Percentiles rank a stretch among this genome's conserved stretches.
phyloP scores from a whole-genome alignment of 1,140 invertebrate genomes.

The Caenorhabditis elegans region DNA sequence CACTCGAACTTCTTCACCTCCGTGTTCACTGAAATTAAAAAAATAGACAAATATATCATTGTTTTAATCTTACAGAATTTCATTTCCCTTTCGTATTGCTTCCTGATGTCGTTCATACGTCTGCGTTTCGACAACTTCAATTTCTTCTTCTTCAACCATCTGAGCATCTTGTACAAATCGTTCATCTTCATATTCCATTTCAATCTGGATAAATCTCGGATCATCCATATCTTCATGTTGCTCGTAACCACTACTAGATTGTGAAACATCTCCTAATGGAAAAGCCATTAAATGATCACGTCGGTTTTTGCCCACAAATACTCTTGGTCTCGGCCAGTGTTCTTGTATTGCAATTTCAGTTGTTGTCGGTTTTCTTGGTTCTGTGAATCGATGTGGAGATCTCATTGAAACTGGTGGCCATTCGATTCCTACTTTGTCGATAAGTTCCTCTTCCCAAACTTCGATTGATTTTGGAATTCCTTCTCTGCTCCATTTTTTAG shows the following conservation, averaged over 20 bases:
- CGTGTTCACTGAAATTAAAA: not conserved
- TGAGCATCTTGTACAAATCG: not conserved
- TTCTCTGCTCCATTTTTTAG: not conserved
- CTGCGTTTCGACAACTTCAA: not conserved
- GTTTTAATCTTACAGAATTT: not conserved
- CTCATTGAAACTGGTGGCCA: not conserved
- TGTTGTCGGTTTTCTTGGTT: not conserved
- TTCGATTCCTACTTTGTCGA: constrained; percentile 31
- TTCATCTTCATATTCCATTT: not conserved
- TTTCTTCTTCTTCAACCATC: not conserved
- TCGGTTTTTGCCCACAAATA: constrained; percentile 25
- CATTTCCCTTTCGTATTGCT: not conserved
- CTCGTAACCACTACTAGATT: too few relatives aligned
- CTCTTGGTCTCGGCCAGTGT: constrained; percentile 32
- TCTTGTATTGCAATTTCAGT: constrained; percentile 25
- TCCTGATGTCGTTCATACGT: not conserved
- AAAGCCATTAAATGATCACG: not conserved
- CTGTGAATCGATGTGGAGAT: not conserved
- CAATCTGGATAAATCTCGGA: not conserved
- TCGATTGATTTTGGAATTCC: constrained; percentile 16
- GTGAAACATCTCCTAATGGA: too few relatives aligned
- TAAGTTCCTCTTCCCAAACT: constrained; percentile 40
- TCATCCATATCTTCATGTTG: constrained; percentile 9
- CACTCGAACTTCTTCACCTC: not conserved
- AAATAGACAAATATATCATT: not conserved